Percentiles rank a stretch among this genome's conserved stretches.
Conservation (phyloP, 2,797 vertebrate genomes). For the Coilia nasus region DNA sequence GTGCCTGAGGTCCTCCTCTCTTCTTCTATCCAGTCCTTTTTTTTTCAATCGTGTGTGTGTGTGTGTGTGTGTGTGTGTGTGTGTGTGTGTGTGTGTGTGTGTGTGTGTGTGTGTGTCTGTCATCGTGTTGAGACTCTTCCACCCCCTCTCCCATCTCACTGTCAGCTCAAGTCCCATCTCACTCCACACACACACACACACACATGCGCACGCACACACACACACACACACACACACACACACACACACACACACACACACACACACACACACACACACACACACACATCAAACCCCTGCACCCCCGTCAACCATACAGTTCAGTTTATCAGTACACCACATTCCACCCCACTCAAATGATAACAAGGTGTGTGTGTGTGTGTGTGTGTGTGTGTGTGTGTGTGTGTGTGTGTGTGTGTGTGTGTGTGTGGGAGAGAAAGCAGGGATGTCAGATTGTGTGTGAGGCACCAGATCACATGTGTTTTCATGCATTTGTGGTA, state of each 20-base stretch:
- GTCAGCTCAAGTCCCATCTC: background rate
- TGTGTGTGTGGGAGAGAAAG: background rate
- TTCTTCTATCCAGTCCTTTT: no score
- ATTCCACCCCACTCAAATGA: background rate
- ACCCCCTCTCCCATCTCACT: background rate
- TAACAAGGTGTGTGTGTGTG: constrained; percentile 4
- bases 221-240: background rate
- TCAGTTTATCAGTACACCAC: constrained; percentile 10
- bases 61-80: constrained; percentile 34
- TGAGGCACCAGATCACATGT: background rate
- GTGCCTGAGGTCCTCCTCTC: constrained; percentile 40
- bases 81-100: background rate
- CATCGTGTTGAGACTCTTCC: background rate
- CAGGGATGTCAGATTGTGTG: constrained; percentile 8
- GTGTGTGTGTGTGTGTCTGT: background rate
- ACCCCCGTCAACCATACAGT: background rate
- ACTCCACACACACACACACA: background rate
- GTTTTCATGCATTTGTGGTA: background rate
- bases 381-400: constrained; percentile 43
- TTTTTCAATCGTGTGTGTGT: background rate
- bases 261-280: background rate
- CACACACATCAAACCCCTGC: background rate
- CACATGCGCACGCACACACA: background rate
- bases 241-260: background rate
- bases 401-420: constrained; percentile 26